Evolutionary conservation across 2,888 invertebrate species (phyloP).

Genomic region (Lottia gigantea): DNA sequence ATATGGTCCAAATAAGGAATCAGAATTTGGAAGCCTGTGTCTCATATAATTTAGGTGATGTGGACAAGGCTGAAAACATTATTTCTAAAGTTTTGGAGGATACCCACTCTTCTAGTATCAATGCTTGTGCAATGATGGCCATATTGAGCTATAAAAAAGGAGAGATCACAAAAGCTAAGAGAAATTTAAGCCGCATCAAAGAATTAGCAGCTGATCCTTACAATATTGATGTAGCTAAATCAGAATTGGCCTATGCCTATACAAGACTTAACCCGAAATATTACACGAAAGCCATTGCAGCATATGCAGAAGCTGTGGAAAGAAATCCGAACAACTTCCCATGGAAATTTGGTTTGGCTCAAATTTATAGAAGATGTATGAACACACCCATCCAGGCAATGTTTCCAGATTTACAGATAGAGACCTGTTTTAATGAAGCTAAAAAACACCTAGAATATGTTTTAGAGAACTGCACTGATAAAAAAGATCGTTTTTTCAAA

Average conservation of each 20-base stretch:
- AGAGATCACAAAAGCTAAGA: background rate
- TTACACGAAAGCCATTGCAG: background rate
- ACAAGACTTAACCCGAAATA: background rate
- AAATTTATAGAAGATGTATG: background rate
- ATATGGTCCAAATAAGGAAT: background rate
- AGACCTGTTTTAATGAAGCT: no score
- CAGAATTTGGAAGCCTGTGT: background rate
- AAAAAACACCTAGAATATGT: no score
- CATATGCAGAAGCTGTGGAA: background rate
- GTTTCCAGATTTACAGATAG: no score
- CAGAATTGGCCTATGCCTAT: background rate
- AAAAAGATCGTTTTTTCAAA: no score
- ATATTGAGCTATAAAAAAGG: background rate
- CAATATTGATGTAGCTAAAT: background rate
- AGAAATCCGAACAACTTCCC: background rate
- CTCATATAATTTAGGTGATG: background rate
- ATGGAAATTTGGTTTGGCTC: background rate
- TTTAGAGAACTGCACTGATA: no score
- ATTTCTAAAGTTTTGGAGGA: background rate
- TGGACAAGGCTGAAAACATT: background rate
- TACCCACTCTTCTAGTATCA: background rate
- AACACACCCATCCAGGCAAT: no score
- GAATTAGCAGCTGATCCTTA: background rate
- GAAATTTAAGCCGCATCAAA: background rate
- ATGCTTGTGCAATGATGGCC: background rate